Conservation (phyloP, 2,797 vertebrate species). For the Megaceryle alcyon region DNA sequence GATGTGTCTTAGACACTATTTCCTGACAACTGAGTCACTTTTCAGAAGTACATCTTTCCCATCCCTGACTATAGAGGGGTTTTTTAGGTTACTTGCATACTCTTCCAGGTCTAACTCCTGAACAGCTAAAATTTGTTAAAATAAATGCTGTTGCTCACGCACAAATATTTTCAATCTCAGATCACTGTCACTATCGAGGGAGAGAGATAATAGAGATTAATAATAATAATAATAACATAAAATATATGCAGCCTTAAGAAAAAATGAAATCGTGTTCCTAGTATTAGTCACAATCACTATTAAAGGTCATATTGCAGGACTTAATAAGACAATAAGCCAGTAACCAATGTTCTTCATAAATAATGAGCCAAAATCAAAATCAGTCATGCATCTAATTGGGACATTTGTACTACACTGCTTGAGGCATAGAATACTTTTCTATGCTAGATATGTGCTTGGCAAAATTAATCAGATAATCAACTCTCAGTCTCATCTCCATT, state of each 20-base stretch:
- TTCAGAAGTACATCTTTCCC: background rate
- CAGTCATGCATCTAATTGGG: conserved; percentile 82
- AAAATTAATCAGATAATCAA: conserved; percentile 73
- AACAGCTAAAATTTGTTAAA: background rate
- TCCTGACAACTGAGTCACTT: background rate
- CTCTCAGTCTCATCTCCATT: conserved; percentile 39
- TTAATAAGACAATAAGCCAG: conserved; percentile 67
- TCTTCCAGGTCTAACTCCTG: background rate
- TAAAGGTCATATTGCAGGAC: conserved; percentile 60
- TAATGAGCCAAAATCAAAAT: conserved; percentile 78
- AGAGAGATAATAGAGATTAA: background rate
- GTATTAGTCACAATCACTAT: conserved; percentile 41
- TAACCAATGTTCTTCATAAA: conserved; percentile 73
- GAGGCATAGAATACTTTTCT: conserved; percentile 69
- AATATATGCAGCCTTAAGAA: background rate
- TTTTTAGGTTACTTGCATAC: background rate
- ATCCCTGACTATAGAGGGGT: background rate
- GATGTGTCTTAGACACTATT: background rate
- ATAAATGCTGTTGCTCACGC: background rate
- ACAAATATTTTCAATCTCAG: background rate
- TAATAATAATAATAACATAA: background rate
- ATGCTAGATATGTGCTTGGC: conserved; percentile 71
- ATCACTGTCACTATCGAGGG: background rate
- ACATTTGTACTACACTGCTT: conserved; percentile 80
- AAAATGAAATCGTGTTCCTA: background rate